phyloP scores from a whole-genome alignment of 2,113 vertebrate species.

The Sialia sialis region DNA sequence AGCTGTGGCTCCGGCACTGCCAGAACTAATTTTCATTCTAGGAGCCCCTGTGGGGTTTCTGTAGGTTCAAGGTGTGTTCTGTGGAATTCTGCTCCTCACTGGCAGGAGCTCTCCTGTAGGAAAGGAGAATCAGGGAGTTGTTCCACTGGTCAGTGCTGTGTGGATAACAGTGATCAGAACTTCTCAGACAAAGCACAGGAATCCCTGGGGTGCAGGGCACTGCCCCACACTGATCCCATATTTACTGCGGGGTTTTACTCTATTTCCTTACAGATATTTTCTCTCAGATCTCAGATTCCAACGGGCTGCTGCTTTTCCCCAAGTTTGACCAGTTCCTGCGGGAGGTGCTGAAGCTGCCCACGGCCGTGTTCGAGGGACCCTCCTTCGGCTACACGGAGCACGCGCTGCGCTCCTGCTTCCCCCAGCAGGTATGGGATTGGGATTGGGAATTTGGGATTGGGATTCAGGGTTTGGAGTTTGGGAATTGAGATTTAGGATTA shows the following conservation, averaged over 20 bases:
- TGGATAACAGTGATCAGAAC: too few species aligned
- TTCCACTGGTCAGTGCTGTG: too few species aligned
- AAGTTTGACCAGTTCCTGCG: constrained; percentile 94
- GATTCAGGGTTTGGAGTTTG: not conserved
- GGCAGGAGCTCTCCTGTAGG: not conserved
- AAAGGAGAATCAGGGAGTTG: too few species aligned
- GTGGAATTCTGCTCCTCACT: rapidly evolving
- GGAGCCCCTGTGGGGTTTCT: not conserved
- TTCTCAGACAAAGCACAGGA: too few species aligned
- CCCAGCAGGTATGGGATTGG: constrained; percentile 82
- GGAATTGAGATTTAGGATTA: rapidly evolving
- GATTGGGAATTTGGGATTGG: not conserved
- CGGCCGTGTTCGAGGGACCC: constrained; percentile 94
- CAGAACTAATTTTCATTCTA: too few species aligned
- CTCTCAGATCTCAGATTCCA: constrained; percentile 95
- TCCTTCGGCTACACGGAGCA: constrained; percentile 97
- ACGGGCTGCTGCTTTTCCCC: constrained; percentile 85
- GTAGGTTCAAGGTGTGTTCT: not conserved
- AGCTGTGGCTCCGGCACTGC: too few species aligned
- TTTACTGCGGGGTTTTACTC: constrained; percentile 3
- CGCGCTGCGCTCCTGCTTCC: constrained; percentile 87
- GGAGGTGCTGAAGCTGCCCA: constrained; percentile 92
- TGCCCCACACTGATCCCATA: not conserved
- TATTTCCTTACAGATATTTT: constrained; percentile 85
- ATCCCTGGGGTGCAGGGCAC: not conserved